Base-by-base conservation (phyloP, 1,140 invertebrate genomes). In the Pararge aegeria region DNA sequence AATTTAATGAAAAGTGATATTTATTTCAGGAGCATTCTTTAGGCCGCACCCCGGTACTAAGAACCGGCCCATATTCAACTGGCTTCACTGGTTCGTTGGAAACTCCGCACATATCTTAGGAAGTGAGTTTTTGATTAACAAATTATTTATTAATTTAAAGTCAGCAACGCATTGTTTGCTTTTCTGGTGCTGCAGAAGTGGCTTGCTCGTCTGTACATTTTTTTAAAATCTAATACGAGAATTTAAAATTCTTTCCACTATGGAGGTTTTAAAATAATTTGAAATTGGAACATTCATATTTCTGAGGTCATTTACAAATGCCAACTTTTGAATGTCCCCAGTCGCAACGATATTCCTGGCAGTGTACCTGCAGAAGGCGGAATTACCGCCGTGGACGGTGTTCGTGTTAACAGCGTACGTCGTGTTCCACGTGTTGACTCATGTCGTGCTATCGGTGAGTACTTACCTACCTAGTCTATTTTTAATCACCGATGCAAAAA, bases 281-380 rank as follows among this genome's bases (percentile, higher is more conserved):
- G n/a, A n/a, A n/a, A n/a, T n/a, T n/a, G n/a, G n/a, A n/a, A n/a
- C n/a, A n/a, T n/a, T n/a, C n/a, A n/a, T n/a, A n/a, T n/a, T n/a
- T n/a, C n/a, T n/a, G n/a, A n/a, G n/a, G n/a, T n/a, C n/a, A n/a
- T n/a, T n/a, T n/a, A n/a, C n/a, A n/a, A n/a, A n/a, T n/a, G n/a
- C n/a, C n/a, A n/a, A n/a, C n/a, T n/a, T n/a, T n/a, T 24, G 24
- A 7, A 4, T 7, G 3, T 18, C 13, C 16, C 10, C 91, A 98
- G 97, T 98, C 90, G 94, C 97, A 5, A 95, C 96, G 51, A 96
- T 99, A 69, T 98, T 99, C 92, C 95, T 98, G 74, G 95, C 97
- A 29, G 94, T 97, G 15, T 93, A 94, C 66, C 90, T 98, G 61
- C 93, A 92, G 61, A 96, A 97, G 89, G 95, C 96, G 12, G 94